These are phyloP conservation scores for Ursus arctos DNA, from an alignment of 2,113 vertebrate genomes.

Conservation along the genomic window DNA sequence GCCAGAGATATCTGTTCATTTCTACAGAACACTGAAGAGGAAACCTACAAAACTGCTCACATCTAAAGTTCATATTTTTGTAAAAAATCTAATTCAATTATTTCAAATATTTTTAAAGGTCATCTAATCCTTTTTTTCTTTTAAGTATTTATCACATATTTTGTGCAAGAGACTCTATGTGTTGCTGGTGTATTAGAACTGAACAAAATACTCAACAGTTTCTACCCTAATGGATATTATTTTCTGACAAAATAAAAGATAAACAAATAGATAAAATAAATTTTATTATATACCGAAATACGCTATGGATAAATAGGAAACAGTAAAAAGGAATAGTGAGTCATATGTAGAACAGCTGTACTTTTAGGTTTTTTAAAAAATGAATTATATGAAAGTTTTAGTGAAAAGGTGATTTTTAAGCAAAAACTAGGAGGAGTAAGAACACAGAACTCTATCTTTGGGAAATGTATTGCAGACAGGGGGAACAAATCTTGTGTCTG, in stretches of 20 bases:
- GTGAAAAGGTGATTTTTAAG: neutral
- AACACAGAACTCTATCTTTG: neutral
- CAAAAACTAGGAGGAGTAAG: neutral
- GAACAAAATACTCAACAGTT: neutral
- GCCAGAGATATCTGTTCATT: neutral
- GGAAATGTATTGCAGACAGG: neutral
- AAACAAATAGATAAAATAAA: neutral
- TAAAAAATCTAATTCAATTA: neutral
- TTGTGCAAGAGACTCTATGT: neutral
- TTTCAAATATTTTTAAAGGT: neutral
- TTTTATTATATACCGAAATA: neutral
- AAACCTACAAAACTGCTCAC: neutral
- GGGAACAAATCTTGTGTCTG: fast-evolving
- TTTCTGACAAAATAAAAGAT: neutral
- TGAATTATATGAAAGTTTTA: neutral
- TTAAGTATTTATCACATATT: neutral
- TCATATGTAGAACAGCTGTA: neutral
- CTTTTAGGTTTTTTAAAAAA: neutral
- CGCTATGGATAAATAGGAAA: neutral
- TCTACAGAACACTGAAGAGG: neutral
- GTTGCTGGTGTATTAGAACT: neutral
- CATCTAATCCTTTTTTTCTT: neutral
- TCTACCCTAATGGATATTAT: neutral
- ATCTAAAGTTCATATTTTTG: neutral
- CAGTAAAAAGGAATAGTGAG: neutral